Evolutionary conservation across 2,888 invertebrate genomes (phyloP), one percentile per base, ranked within the genome.

Genomic region (Peribatodes rhomboidaria): DNA sequence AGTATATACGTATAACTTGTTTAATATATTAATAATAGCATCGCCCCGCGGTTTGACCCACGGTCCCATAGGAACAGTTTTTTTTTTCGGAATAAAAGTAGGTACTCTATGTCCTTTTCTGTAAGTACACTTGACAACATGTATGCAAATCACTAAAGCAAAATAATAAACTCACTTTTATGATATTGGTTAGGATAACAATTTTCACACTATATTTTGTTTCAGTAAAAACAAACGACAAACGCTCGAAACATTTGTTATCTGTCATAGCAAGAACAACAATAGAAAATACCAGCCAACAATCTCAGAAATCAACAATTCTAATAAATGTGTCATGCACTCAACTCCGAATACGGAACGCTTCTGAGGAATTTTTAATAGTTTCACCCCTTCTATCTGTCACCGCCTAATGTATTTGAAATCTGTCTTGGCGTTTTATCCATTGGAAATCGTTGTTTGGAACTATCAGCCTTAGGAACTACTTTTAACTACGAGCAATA

Each of bases 401-500:
- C 85, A 85, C 79, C 75, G 80, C 79, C 89, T 92, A 92, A 92
- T 92, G 92, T 92, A 89, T 92, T 93, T 92, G 87, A 83, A 92
- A 92, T 92, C 92, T 92, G 90, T 91, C 90, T 89, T 80, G 82
- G 75, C 76, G 89, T 84, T 89, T 88, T 90, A 91, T 91, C 88
- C 90, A 91, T 92, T 87, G 92, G 85, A 89, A 92, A 92, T 90
- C 87, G 91, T 84, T 90, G 90, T 92, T 92, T 88, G 81, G 80
- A 92, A 92, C 88, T 89, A 88, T 89, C 88, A 86, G 87, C 86
- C 86, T 89, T 84, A 81, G 82, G 82, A 88, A 89, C 86, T 88
- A 88, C 87, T 91, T 92, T 90, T 92, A 91, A 92, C 88, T 92
- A 92, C 85, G 86, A 85, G 88, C 88, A 89, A 92, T 92, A 93